A percentile compares a stretch with the other conserved stretches of the same genome.
Evolutionary conservation across 1,140 invertebrate genomes (phyloP).

Genomic region (Pachyrhynchus sulphureomaculatus): DNA sequence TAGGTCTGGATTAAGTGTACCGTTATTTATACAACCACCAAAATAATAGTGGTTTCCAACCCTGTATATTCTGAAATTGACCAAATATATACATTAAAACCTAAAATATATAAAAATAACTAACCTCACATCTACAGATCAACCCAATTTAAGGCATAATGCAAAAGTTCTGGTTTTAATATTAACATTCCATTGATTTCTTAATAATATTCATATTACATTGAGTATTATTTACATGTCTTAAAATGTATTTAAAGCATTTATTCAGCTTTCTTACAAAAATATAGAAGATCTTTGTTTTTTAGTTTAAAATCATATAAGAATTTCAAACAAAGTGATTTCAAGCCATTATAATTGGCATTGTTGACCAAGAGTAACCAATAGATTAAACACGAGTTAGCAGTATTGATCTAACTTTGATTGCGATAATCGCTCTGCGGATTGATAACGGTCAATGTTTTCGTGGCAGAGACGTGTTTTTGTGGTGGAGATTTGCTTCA

Average conservation of each 20-base stretch:
- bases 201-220: conserved; percentile 22
- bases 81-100: conserved; percentile 33
- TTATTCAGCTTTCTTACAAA: conserved; percentile 13
- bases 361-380: not conserved
- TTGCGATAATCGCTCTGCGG: too few species aligned
- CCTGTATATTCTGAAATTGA: conserved; percentile 10
- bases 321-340: not conserved
- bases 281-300: conserved; percentile 6
- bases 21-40: too few species aligned
- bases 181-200: conserved; percentile 33
- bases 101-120: conserved; percentile 21
- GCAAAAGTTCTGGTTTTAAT: conserved; percentile 23
- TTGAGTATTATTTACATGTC: conserved; percentile 22
- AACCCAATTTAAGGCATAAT: conserved; percentile 28
- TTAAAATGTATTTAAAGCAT: conserved; percentile 22
- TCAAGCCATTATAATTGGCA: not conserved
- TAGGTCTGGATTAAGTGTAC: too few species aligned
- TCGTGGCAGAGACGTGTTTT: too few species aligned
- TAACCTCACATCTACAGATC: not conserved
- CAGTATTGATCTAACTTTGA: too few species aligned
- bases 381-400: too few species aligned
- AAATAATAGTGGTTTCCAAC: too few species aligned
- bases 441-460: too few species aligned
- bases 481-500: too few species aligned
- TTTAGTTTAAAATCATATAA: not conserved